These are phyloP conservation scores for Phyto melanocephala DNA, from an alignment of 2,888 invertebrate genomes.

Conservation along the genomic window DNA sequence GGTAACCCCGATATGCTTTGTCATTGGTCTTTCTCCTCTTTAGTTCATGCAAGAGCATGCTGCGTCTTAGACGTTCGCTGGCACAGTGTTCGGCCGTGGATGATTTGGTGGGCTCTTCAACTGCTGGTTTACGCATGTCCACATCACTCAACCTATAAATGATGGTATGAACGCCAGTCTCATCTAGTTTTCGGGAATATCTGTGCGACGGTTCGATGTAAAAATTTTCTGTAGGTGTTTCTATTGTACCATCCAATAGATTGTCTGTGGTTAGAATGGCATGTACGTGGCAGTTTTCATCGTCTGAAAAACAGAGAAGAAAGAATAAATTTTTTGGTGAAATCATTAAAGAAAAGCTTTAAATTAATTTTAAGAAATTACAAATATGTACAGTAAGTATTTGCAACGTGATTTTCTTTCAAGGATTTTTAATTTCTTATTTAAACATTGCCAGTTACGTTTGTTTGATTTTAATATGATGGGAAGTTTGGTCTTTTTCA, in stretches of 20 bases:
- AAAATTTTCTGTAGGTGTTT: slow-evolving; percentile 87
- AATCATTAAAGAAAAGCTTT: too few species aligned
- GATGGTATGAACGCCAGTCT: slow-evolving; percentile 86
- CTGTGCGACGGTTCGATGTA: slow-evolving; percentile 84
- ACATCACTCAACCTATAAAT: slow-evolving; percentile 91
- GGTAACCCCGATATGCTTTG: slow-evolving; percentile 2
- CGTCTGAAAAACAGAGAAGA: slow-evolving; percentile 82
- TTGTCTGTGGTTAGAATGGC: slow-evolving; percentile 93
- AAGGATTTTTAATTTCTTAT: too few species aligned
- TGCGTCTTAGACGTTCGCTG: slow-evolving; percentile 76
- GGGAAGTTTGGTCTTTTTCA: too few species aligned
- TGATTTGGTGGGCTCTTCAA: slow-evolving; percentile 75
- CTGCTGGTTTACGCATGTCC: slow-evolving; percentile 72
- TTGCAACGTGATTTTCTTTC: too few species aligned
- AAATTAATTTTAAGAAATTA: background rate
- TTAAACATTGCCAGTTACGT: too few species aligned
- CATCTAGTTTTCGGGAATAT: slow-evolving; percentile 80
- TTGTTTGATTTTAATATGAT: too few species aligned
- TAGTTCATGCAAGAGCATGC: slow-evolving; percentile 69
- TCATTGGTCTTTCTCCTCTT: slow-evolving; percentile 67
- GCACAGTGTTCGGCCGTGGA: slow-evolving; percentile 75
- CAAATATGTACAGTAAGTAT: too few species aligned
- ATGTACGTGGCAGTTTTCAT: slow-evolving; percentile 88
- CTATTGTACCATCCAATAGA: slow-evolving; percentile 92
- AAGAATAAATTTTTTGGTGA: background rate